These are phyloP conservation scores for Rhadina sibilatrix DNA, from an alignment of 2,113 vertebrate species.

Conservation along the genomic window DNA sequence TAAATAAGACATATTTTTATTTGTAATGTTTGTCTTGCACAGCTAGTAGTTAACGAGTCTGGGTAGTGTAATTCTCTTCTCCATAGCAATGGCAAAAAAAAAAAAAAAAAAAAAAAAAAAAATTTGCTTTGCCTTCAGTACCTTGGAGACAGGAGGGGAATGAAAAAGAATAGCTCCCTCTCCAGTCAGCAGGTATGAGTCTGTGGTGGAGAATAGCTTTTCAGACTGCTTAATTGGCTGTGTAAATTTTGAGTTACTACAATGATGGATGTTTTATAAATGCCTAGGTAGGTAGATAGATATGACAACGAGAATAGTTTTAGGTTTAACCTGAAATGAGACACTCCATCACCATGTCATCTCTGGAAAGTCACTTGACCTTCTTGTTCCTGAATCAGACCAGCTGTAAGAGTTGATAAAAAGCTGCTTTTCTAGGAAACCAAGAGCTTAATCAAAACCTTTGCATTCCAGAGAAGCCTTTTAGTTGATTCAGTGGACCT, in stretches of 20 bases:
- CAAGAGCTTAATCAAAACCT: background rate
- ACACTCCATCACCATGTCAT: slow-evolving; percentile 43
- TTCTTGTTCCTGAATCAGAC: slow-evolving; percentile 35
- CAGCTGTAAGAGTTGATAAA: slow-evolving; percentile 17
- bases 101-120: background rate
- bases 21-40: background rate
- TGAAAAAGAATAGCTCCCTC: slow-evolving; percentile 22
- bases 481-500: background rate
- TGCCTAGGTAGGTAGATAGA: slow-evolving; percentile 27
- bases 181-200: background rate
- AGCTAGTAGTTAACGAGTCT: background rate
- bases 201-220: background rate
- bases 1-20: background rate
- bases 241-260: background rate
- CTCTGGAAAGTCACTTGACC: slow-evolving; percentile 27
- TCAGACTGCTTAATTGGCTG: background rate
- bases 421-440: background rate
- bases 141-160: background rate
- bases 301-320: slow-evolving; percentile 43
- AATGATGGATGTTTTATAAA: slow-evolving; percentile 44
- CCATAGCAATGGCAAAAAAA: background rate
- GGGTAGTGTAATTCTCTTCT: background rate
- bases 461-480: background rate
- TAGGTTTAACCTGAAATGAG: slow-evolving; percentile 48
- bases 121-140: background rate